Conservation (phyloP, 2,797 vertebrate species). For the Lagocephalus sceleratus region DNA sequence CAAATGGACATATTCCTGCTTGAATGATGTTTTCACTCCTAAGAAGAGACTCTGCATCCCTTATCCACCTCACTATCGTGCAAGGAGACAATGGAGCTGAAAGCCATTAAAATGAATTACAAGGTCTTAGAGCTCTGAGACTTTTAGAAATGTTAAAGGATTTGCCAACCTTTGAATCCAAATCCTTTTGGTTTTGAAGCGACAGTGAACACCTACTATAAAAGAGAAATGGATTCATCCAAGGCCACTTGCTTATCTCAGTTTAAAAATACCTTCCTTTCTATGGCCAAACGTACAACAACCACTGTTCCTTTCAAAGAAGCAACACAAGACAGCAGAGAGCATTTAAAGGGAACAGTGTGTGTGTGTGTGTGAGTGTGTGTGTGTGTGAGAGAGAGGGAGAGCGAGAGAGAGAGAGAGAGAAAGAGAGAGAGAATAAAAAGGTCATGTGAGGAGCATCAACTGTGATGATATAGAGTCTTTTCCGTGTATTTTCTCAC, state of each 20-base stretch:
- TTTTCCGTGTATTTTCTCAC: slow-evolving; percentile 57
- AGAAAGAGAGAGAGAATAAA: not conserved
- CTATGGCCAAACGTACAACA: slow-evolving; percentile 17
- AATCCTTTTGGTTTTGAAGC: slow-evolving; percentile 23
- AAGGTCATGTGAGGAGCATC: slow-evolving; percentile 3
- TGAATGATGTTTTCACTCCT: slow-evolving; percentile 12
- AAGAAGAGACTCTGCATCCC: slow-evolving; percentile 18
- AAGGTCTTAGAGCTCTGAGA: slow-evolving; percentile 47
- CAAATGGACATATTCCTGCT: slow-evolving; percentile 34
- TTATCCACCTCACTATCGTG: slow-evolving; percentile 39
- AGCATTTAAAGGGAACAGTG: slow-evolving; percentile 2
- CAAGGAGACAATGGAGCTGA: slow-evolving; percentile 24
- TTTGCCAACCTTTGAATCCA: slow-evolving; percentile 33
- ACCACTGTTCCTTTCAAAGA: slow-evolving; percentile 18
- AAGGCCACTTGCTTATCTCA: slow-evolving; percentile 36
- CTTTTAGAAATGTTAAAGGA: slow-evolving; percentile 58
- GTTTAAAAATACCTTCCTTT: slow-evolving; percentile 46
- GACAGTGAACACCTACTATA: slow-evolving; percentile 17
- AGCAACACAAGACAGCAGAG: slow-evolving; percentile 13
- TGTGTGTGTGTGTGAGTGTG: slow-evolving; percentile 8
- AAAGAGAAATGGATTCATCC: slow-evolving; percentile 26
- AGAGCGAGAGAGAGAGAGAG: not conserved
- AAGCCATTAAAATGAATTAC: slow-evolving; percentile 67
- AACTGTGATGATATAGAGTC: slow-evolving; percentile 44
- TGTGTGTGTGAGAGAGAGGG: not conserved